phyloP scores from a whole-genome alignment of 2,113 vertebrate species.

The Lepus americanus region DNA sequence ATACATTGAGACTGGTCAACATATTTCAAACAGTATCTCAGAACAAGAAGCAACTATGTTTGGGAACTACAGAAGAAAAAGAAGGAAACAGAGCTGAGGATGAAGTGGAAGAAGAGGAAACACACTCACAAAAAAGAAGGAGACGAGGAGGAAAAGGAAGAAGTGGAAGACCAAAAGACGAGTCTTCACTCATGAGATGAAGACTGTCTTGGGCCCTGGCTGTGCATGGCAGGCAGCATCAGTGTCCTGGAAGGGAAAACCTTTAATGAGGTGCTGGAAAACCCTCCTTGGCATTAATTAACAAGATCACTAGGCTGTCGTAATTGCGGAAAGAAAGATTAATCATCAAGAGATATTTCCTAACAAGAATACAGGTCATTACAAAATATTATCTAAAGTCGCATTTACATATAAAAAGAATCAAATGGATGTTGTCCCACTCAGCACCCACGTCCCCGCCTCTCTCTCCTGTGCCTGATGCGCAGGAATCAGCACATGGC shows the following conservation, averaged over 20 bases:
- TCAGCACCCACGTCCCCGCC: neutral
- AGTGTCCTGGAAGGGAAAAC: conserved; percentile 76
- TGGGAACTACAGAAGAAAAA: neutral
- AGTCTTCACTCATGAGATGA: conserved; percentile 39
- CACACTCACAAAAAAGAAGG: neutral
- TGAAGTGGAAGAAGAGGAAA: neutral
- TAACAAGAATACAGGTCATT: conserved; percentile 82
- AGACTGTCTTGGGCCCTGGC: conserved; percentile 61
- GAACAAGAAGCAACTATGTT: neutral
- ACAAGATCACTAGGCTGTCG: conserved; percentile 79
- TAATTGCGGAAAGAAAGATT: conserved; percentile 80
- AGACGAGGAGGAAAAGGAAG: neutral
- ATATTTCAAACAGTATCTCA: neutral
- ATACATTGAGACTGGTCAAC: neutral
- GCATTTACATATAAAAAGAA: conserved; percentile 84
- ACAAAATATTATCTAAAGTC: conserved; percentile 82
- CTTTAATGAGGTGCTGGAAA: conserved; percentile 78
- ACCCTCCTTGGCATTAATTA: conserved; percentile 82
- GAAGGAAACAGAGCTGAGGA: neutral
- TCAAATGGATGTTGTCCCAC: conserved; percentile 65
- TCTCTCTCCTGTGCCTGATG: neutral
- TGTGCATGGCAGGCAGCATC: neutral
- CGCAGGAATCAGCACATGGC: neutral
- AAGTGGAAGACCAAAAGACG: conserved; percentile 17
- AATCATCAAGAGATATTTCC: conserved; percentile 81